Percentiles rank a stretch among this genome's conserved stretches.
Evolutionary conservation across 1,140 invertebrate genomes (phyloP).

Genomic region (Dendroctonus valens): DNA sequence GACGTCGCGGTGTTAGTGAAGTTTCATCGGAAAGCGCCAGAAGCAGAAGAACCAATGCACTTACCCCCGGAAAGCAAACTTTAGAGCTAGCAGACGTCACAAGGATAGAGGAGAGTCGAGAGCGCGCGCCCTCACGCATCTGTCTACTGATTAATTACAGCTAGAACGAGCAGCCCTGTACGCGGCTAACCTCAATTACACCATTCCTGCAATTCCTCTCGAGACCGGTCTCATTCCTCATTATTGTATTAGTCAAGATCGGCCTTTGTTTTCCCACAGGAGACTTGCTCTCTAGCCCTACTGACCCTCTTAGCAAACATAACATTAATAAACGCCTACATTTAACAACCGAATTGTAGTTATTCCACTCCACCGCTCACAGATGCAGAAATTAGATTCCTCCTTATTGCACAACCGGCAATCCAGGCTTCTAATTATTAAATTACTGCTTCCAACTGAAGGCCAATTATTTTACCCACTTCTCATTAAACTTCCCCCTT

Average conservation of each 20-base stretch:
- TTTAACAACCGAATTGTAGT: constrained; percentile 9
- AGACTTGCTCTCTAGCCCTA: constrained; percentile 12
- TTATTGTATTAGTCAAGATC: constrained; percentile 40
- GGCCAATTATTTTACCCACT: too few relatives aligned
- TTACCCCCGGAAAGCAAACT: constrained; percentile 37
- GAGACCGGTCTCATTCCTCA: constrained; percentile 40
- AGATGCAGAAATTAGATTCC: not conserved
- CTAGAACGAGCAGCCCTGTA: constrained; percentile 37
- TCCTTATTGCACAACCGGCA: not conserved
- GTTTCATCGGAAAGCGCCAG: constrained; percentile 25
- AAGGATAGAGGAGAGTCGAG: constrained; percentile 21
- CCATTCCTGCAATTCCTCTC: constrained; percentile 42
- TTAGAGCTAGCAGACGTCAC: constrained; percentile 35
- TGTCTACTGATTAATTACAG: constrained; percentile 42
- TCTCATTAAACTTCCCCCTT: too few relatives aligned
- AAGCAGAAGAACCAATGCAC: constrained; percentile 33
- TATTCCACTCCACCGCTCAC: not conserved
- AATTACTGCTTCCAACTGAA: not conserved
- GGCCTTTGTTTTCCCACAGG: constrained; percentile 30
- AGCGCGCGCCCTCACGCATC: constrained; percentile 41
- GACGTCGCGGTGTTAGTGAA: constrained; percentile 19
- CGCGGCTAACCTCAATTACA: constrained; percentile 44
- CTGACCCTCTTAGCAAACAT: constrained; percentile 24
- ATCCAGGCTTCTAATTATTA: not conserved
- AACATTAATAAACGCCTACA: constrained; percentile 6